Conservation (phyloP, 2,797 vertebrate species). For the Danio choprae region DNA sequence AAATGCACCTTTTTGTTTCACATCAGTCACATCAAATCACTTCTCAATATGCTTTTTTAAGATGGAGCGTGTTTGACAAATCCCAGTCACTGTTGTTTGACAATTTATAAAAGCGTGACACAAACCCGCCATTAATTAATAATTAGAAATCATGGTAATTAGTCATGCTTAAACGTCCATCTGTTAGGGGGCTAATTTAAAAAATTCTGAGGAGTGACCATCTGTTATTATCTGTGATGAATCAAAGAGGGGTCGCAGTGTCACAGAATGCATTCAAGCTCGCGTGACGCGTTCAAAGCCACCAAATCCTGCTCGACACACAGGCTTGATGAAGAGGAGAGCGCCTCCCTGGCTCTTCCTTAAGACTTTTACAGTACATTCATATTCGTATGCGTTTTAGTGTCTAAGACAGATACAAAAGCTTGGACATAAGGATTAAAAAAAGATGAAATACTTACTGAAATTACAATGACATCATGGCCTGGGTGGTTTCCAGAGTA, state of each 20-base stretch:
- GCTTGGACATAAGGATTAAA: background rate
- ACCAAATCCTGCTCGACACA: background rate
- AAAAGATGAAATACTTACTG: background rate
- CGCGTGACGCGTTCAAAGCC: background rate
- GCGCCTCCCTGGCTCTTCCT: background rate
- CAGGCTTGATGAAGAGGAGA: background rate
- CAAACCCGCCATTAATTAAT: conserved; percentile 41
- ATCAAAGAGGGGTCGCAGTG: conserved; percentile 31
- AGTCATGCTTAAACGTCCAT: conserved; percentile 36
- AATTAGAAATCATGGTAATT: conserved; percentile 39
- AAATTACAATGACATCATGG: background rate
- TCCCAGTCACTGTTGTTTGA: conserved; percentile 15
- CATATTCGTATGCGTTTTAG: background rate
- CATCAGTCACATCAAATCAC: too few relatives aligned
- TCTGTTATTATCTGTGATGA: conserved; percentile 29
- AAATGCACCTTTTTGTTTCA: too few relatives aligned
- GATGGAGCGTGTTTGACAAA: conserved; percentile 16
- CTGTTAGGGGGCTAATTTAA: conserved; percentile 26
- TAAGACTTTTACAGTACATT: background rate
- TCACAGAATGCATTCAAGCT: conserved; percentile 7
- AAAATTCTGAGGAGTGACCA: conserved; percentile 9
- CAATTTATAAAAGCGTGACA: conserved; percentile 39
- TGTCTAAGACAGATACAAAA: background rate
- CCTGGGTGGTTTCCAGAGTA: background rate
- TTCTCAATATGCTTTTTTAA: conserved; percentile 13